Evolutionary conservation across 2,888 invertebrate genomes (phyloP), one percentile per base, ranked within the genome.

Genomic region (Junonia oenone): DNA sequence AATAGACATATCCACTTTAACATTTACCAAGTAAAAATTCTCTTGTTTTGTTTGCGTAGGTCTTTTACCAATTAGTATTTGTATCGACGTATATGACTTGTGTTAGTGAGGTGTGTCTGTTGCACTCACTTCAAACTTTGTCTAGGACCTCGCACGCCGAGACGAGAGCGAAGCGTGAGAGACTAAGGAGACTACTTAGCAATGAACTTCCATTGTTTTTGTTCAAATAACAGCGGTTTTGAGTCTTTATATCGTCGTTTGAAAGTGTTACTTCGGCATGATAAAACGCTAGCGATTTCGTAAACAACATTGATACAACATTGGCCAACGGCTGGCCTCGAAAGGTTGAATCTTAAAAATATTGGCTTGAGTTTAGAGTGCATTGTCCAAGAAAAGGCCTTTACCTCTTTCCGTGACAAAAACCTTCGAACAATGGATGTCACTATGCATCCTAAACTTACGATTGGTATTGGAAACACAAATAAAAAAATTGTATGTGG

Each of bases 21-120:
- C 86, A 89, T 88, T 88, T 85, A 89, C 86, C 75, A 68, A 80
- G 83, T 86, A 83, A 88, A 89, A 88, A 84, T 85, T 83, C 82
- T 81, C 87, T 82, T 82, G 83, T 83, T 73, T 66, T 89, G 86
- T 89, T 88, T 89, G 87, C 79, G 81, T 83, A 87, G 88, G 89
- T 81, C 87, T 88, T 84, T 87, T 85, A 87, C 84, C 85, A 88
- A 89, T 88, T 88, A 88, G 85, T 86, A 83, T 89, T 88, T 85
- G 83, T 83, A 88, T 85, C 85, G 82, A 84, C 83, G 81, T 82
- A 79, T 77, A 84, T 15, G 48, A 8, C 15, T 48, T 40, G 22
- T 48, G 53, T 73, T 69, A 71, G 72, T 73, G 67, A 72, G 73
- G 76, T 75, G 79, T 76, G 81, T 75, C 74, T 76, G 77, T 75